These are phyloP conservation scores for Hippopotamus amphibius DNA, from an alignment of 2,113 vertebrate genomes.

Conservation along the genomic window DNA sequence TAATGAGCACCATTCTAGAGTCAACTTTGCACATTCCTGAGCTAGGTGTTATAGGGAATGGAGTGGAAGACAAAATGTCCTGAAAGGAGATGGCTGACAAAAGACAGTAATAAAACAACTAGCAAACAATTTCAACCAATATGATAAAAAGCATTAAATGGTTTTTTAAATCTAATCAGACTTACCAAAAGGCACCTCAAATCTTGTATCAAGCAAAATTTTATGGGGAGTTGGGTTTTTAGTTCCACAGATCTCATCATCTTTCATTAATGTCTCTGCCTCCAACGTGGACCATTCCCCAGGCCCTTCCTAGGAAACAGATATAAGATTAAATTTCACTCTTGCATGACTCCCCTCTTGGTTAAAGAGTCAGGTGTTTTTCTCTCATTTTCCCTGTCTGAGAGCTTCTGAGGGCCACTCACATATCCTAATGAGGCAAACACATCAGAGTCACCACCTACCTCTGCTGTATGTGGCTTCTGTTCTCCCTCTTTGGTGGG, in stretches of 20 bases:
- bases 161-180: conserved; percentile 56
- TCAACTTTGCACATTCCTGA: not conserved
- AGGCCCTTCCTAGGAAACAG: conserved; percentile 93
- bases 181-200: conserved; percentile 98
- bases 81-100: conserved; percentile 16
- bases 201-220: conserved; percentile 96
- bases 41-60: not conserved
- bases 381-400: conserved; percentile 4
- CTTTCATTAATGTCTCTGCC: conserved; percentile 96
- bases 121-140: conserved; percentile 30
- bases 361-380: conserved; percentile 32
- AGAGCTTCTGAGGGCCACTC: conserved; percentile 25
- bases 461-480: not conserved
- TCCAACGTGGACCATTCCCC: conserved; percentile 96
- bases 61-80: not conserved
- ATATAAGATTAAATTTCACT: conserved; percentile 63
- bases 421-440: conserved; percentile 8
- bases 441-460: not conserved
- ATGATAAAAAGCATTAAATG: not conserved
- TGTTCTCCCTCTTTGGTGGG: not conserved
- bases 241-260: conserved; percentile 97
- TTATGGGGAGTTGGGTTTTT: conserved; percentile 95
- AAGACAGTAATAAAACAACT: conserved; percentile 4
- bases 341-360: not conserved
- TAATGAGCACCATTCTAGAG: not conserved